Percentiles rank a stretch among this genome's conserved stretches.
Evolutionary conservation across 2,113 vertebrate genomes (phyloP).

Genomic region (Corapipo altera): DNA sequence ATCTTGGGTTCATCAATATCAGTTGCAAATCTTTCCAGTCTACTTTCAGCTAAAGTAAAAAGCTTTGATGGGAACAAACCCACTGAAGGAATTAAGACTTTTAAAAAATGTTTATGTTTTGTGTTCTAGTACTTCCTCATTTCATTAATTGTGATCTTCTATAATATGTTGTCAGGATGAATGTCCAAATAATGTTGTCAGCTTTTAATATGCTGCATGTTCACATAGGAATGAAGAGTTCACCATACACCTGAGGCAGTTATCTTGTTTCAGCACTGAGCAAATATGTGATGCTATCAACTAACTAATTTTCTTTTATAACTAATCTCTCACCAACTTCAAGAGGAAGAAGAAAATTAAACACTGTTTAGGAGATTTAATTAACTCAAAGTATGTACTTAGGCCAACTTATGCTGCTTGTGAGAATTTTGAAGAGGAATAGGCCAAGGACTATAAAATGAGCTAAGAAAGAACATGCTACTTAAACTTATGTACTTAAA

Average conservation of each 20-base stretch:
- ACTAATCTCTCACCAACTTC: conserved; percentile 31
- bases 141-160: background rate
- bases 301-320: conserved; percentile 26
- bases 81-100: background rate
- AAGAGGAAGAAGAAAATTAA: background rate
- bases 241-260: background rate
- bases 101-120: background rate
- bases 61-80: background rate
- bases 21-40: background rate
- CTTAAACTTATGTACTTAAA: background rate
- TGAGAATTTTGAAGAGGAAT: background rate
- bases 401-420: background rate
- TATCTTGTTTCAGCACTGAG: background rate
- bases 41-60: background rate
- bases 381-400: background rate
- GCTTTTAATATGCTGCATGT: background rate
- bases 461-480: background rate
- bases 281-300: conserved; percentile 12
- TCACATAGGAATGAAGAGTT: background rate
- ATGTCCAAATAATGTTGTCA: background rate
- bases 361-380: background rate
- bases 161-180: background rate
- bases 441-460: background rate
- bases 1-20: background rate
- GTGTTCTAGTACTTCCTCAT: background rate